Conservation (phyloP, 2,888 invertebrate genomes). For the Agonopterix arenella region DNA sequence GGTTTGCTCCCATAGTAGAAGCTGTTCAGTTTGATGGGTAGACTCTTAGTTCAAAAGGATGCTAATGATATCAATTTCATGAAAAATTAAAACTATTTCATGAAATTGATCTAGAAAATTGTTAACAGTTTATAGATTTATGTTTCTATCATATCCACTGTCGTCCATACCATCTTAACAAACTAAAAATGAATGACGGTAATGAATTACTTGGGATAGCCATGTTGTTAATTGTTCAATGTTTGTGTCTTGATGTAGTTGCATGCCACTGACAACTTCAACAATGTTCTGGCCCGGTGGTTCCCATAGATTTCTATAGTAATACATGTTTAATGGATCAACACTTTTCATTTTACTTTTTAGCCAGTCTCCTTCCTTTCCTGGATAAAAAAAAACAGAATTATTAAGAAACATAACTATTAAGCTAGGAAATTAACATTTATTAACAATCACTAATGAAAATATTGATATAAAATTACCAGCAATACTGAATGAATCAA, state of each 20-base stretch:
- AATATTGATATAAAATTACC: background rate
- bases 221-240: slow-evolving; percentile 18
- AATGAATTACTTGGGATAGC: slow-evolving; percentile 40
- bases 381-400: slow-evolving; percentile 31
- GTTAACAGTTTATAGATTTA: background rate
- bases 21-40: no score
- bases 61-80: no score
- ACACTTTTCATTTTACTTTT: slow-evolving; percentile 39
- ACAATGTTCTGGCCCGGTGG: slow-evolving; percentile 42
- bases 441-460: no score
- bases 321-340: slow-evolving; percentile 56
- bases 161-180: background rate
- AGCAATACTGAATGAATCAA: slow-evolving; percentile 27
- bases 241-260: background rate
- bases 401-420: background rate
- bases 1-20: no score
- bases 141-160: no score
- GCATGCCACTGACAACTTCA: slow-evolving; percentile 20
- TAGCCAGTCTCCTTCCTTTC: slow-evolving; percentile 55
- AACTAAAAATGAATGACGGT: background rate
- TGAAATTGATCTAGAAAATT: background rate
- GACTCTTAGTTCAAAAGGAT: no score
- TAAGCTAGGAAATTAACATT: background rate
- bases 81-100: no score
- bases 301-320: slow-evolving; percentile 54